Evolutionary conservation across 2,888 invertebrate species (phyloP).

Genomic region (Biston stratarius): DNA sequence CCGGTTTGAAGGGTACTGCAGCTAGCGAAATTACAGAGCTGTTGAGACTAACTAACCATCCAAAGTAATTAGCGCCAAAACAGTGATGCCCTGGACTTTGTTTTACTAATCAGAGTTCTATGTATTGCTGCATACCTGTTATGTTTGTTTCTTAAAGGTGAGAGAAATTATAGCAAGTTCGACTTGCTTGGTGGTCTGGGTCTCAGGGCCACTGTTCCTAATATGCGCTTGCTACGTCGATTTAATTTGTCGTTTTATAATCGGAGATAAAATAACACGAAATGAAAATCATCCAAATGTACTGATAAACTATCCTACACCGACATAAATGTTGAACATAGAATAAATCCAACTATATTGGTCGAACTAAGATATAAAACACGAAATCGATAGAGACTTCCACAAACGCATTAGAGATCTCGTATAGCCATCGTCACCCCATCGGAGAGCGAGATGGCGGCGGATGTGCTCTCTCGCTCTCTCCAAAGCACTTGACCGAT

Average conservation of each 20-base stretch:
- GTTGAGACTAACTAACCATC: too few relatives aligned
- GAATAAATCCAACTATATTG: slow-evolving; percentile 12
- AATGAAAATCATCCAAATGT: background rate
- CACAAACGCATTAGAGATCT: slow-evolving; percentile 39
- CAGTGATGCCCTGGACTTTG: too few relatives aligned
- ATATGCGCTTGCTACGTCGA: background rate
- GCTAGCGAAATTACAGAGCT: too few relatives aligned
- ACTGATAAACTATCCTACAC: background rate
- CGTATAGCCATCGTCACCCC: slow-evolving; percentile 45
- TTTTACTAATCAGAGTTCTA: too few relatives aligned
- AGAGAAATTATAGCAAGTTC: background rate
- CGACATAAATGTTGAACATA: background rate
- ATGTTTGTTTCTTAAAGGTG: too few relatives aligned
- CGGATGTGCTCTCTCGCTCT: slow-evolving; percentile 45
- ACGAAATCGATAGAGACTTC: slow-evolving; percentile 42
- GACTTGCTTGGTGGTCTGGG: background rate
- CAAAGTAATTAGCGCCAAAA: too few relatives aligned
- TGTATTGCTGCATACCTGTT: too few relatives aligned
- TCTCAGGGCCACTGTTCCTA: background rate
- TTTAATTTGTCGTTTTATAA: too few relatives aligned
- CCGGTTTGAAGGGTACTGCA: too few relatives aligned
- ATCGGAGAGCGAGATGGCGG: slow-evolving; percentile 34
- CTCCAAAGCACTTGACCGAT: slow-evolving; percentile 65
- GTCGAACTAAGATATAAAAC: slow-evolving; percentile 27
- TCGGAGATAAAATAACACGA: background rate